Conservation (phyloP, 2,888 invertebrate species). For the Cosmia trapezina region DNA sequence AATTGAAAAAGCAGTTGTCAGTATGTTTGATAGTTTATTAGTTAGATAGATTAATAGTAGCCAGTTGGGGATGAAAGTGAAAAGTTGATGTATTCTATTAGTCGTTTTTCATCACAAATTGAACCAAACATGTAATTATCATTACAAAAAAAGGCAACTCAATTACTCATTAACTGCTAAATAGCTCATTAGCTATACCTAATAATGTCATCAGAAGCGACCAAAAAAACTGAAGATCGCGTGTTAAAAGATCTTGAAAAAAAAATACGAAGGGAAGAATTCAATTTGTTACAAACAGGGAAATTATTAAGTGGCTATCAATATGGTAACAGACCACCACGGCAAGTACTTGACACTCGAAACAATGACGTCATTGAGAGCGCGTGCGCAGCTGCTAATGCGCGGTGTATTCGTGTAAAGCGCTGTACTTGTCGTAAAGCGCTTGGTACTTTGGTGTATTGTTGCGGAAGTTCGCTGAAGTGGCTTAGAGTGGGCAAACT, state of each 20-base stretch:
- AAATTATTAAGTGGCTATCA: slow-evolving; percentile 84
- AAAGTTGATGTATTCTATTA: background rate
- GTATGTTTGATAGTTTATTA: too few relatives aligned
- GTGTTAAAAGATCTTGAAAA: slow-evolving; percentile 19
- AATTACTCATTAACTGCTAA: background rate
- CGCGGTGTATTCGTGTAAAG: slow-evolving; percentile 52
- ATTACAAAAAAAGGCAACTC: background rate
- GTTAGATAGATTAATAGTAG: too few relatives aligned
- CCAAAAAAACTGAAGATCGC: slow-evolving; percentile 5
- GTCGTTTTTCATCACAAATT: background rate
- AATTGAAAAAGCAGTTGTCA: background rate
- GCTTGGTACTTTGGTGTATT: slow-evolving; percentile 62
- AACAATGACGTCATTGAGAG: slow-evolving; percentile 84
- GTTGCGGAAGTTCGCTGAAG: slow-evolving; percentile 73
- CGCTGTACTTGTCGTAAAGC: slow-evolving; percentile 37
- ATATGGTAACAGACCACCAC: slow-evolving; percentile 84
- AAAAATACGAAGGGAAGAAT: slow-evolving; percentile 20
- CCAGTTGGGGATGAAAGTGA: background rate
- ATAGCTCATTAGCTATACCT: background rate
- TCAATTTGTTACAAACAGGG: slow-evolving; percentile 65
- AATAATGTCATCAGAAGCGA: background rate
- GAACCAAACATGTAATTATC: background rate
- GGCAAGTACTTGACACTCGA: slow-evolving; percentile 62
- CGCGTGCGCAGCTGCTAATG: slow-evolving; percentile 85
- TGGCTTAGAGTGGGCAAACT: slow-evolving; percentile 57